These are phyloP conservation scores for Channallabes apus DNA, from an alignment of 2,797 vertebrate genomes.

Conservation along the genomic window DNA sequence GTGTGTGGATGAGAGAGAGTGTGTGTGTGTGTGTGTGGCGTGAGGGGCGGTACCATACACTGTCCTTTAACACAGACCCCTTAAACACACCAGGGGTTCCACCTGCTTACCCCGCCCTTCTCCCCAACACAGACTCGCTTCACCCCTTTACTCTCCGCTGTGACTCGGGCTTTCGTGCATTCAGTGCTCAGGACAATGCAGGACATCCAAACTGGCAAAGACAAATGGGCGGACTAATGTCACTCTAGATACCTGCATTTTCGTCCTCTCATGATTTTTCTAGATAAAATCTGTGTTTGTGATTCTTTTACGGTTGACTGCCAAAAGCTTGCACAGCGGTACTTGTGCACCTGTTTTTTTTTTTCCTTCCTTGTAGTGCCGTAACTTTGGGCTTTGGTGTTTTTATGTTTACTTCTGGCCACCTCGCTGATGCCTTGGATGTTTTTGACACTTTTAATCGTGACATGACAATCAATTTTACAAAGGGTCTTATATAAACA, in stretches of 20 bases:
- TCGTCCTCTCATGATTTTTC: conserved; percentile 13
- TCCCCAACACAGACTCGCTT: conserved; percentile 6
- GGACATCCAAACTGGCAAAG: conserved; percentile 5
- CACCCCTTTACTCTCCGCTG: conserved; percentile 12
- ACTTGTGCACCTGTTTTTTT: conserved; percentile 55
- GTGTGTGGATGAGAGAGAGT: conserved; percentile 1
- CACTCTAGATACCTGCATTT: conserved; percentile 13
- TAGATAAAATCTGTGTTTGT: conserved; percentile 31
- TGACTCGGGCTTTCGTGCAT: conserved; percentile 12
- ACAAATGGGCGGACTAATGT: conserved; percentile 3
- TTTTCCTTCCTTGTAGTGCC: conserved; percentile 44
- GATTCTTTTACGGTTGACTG: conserved; percentile 56
- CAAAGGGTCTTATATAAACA: conserved; percentile 61
- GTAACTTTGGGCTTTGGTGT: conserved; percentile 62
- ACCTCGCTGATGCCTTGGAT: conserved; percentile 73
- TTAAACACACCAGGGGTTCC: conserved; percentile 9
- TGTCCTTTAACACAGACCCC: conserved; percentile 26
- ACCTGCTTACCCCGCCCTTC: neutral
- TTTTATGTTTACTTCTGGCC: conserved; percentile 43
- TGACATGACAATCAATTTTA: conserved; percentile 81
- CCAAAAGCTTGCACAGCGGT: conserved; percentile 66
- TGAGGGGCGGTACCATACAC: neutral
- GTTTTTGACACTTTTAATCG: conserved; percentile 74
- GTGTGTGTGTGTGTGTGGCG: conserved; percentile 13
- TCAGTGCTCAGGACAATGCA: conserved; percentile 23